Percentiles rank a stretch among this genome's conserved stretches.
Evolutionary conservation across 2,797 vertebrate species (phyloP).

Genomic region (Acipenser oxyrinchus): DNA sequence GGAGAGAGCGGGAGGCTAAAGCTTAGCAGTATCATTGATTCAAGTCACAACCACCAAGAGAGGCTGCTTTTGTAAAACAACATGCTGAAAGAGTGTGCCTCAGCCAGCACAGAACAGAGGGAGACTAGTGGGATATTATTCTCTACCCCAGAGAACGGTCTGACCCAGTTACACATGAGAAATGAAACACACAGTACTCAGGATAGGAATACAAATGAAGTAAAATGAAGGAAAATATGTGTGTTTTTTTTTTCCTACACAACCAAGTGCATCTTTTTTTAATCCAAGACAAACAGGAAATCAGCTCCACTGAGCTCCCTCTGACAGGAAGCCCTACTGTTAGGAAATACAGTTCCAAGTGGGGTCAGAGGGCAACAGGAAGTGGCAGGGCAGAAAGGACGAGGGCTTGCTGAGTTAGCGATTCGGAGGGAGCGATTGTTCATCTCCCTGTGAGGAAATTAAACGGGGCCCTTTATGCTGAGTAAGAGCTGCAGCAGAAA

Average conservation of each 20-base stretch:
- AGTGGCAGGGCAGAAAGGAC: constrained; percentile 39
- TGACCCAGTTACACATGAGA: too few species aligned
- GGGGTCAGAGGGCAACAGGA: constrained; percentile 48
- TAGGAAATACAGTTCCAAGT: constrained; percentile 30
- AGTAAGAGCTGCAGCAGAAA: constrained; percentile 31
- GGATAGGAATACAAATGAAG: too few species aligned
- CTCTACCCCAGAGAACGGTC: too few species aligned
- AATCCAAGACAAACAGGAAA: constrained; percentile 33
- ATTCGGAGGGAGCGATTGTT: constrained; percentile 20
- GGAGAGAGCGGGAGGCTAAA: too few species aligned
- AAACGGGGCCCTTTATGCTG: constrained; percentile 32
- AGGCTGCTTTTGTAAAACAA: too few species aligned
- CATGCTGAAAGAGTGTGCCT: too few species aligned
- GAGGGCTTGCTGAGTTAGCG: constrained; percentile 37
- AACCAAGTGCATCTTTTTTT: neutral
- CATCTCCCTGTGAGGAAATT: neutral
- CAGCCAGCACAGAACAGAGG: too few species aligned
- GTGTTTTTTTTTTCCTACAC: neutral
- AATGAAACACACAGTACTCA: too few species aligned
- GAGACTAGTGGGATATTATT: too few species aligned
- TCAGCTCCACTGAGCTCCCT: constrained; percentile 8
- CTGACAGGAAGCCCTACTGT: constrained; percentile 24
- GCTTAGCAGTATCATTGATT: too few species aligned
- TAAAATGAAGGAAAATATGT: too few species aligned
- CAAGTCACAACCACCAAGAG: too few species aligned